Evolutionary conservation across 2,888 invertebrate genomes (phyloP).

Genomic region (Philhelius pedissequus): DNA sequence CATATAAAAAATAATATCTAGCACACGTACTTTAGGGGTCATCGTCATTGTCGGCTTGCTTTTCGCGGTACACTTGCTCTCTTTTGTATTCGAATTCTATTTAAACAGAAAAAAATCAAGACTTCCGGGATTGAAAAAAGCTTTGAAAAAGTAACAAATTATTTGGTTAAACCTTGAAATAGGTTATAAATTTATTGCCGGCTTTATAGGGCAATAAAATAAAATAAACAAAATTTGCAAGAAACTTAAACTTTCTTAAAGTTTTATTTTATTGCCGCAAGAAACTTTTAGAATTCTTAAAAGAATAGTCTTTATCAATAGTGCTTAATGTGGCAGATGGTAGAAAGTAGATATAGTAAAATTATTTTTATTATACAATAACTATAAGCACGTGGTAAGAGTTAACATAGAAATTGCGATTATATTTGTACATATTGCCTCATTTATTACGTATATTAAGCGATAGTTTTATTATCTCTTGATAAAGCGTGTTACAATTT

Average conservation of each 20-base stretch:
- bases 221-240: background rate
- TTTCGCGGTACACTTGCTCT: background rate
- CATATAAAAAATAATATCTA: constrained; percentile 2
- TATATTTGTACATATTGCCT: too few relatives aligned
- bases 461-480: too few relatives aligned
- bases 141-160: background rate
- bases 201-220: background rate
- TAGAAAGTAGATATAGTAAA: background rate
- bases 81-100: background rate
- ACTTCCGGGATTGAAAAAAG: background rate
- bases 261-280: background rate
- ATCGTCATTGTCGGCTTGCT: background rate
- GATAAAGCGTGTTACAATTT: too few relatives aligned
- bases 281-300: background rate
- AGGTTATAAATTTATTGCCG: background rate
- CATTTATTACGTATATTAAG: too few relatives aligned
- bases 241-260: background rate
- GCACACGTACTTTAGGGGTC: constrained; percentile 18
- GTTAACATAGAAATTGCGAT: background rate
- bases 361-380: background rate
- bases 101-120: background rate
- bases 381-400: background rate
- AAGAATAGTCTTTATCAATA: background rate
- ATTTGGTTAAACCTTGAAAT: background rate
- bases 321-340: background rate